These are phyloP conservation scores for Hecatera dysodea DNA, from an alignment of 2,888 invertebrate species.

Conservation along the genomic window DNA sequence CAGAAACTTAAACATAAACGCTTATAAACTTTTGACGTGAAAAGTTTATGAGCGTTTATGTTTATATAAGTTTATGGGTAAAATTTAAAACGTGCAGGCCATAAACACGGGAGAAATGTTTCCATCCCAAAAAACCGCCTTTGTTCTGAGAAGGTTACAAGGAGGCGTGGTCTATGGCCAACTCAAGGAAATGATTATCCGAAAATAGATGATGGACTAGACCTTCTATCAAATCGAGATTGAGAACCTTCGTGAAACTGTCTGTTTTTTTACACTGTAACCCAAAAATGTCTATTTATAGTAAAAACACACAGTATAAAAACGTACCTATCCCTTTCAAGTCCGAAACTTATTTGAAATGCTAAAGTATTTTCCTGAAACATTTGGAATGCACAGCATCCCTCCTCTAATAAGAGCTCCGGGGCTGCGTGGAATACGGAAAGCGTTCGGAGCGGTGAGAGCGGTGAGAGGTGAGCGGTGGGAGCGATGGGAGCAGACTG, in stretches of 20 bases:
- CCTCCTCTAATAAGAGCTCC: constrained; percentile 28
- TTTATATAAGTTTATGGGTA: background rate
- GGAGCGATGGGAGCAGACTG: constrained; percentile 32
- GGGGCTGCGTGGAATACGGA: constrained; percentile 41
- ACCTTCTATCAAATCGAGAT: background rate
- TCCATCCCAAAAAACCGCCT: constrained; percentile 8
- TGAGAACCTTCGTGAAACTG: constrained; percentile 21
- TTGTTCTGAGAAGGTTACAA: background rate
- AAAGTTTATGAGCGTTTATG: too few species aligned
- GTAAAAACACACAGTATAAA: too few species aligned
- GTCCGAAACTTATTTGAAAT: constrained; percentile 28
- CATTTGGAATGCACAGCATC: constrained; percentile 48
- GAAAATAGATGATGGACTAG: constrained; percentile 10
- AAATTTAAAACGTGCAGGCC: background rate
- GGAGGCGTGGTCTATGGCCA: background rate
- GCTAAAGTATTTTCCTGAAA: constrained; percentile 17
- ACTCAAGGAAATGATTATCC: constrained; percentile 1
- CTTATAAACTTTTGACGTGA: too few species aligned
- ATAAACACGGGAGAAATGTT: background rate
- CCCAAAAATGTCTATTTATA: background rate
- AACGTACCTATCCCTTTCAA: constrained; percentile 9
- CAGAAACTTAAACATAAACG: too few species aligned
- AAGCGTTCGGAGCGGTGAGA: constrained; percentile 28
- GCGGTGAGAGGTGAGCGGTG: constrained; percentile 41
- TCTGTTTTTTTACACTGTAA: background rate